Percentiles rank a stretch among this genome's conserved stretches.
phyloP scores from a whole-genome alignment of 2,888 invertebrate species.

The Enoplolaimus lenunculus region DNA sequence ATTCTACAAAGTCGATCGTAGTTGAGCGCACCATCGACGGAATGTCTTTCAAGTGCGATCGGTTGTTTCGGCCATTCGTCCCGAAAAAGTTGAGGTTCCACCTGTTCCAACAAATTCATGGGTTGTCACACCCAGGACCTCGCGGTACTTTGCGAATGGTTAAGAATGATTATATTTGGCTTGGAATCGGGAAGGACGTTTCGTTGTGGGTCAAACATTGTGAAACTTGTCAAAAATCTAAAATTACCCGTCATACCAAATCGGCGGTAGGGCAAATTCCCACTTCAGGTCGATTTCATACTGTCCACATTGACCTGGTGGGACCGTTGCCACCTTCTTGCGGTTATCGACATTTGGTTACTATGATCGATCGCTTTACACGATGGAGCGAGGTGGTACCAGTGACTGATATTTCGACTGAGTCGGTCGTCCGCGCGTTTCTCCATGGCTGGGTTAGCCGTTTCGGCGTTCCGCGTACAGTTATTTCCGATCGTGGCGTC shows the following conservation, averaged over 20 bases:
- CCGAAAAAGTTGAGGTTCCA: neutral
- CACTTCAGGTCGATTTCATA: neutral
- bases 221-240: neutral
- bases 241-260: neutral
- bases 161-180: neutral
- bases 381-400: neutral
- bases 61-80: neutral
- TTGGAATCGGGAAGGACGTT: neutral
- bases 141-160: neutral
- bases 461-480: neutral
- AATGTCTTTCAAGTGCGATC: neutral
- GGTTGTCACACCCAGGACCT: neutral
- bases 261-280: neutral
- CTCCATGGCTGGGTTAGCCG: slow-evolving; percentile 1
- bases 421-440: neutral
- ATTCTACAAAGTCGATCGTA: neutral
- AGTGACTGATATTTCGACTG: neutral
- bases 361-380: slow-evolving; percentile 10
- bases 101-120: neutral
- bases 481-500: slow-evolving; percentile 1
- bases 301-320: slow-evolving; percentile 7
- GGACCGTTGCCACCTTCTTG: neutral
- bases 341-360: neutral
- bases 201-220: neutral
- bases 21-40: neutral